Base-by-base conservation (phyloP, 2,888 invertebrate species). In the Anagyrus pseudococci region DNA sequence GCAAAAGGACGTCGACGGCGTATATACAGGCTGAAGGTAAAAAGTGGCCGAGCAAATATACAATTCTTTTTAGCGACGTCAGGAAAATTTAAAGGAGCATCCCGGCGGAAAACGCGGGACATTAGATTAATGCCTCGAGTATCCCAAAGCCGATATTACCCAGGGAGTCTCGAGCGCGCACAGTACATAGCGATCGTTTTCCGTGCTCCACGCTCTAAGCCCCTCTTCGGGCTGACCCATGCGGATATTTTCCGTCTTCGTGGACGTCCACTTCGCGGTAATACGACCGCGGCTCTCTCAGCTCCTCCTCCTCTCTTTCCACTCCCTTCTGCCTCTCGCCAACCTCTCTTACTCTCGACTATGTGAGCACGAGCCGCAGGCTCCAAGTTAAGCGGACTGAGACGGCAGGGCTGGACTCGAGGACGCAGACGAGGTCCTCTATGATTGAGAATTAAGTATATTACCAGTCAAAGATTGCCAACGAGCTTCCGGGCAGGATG, bases 221-320 rank as follows among this genome's bases (percentile, higher is more conserved):
- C 73, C 72, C 79, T 79, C 77, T 62, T 75, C 67, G 77, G n/a
- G 79, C 79, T 80, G 80, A 80, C 80, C 80, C 78, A 78, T 75
- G 78, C 80, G 80, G 79, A 80, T 80, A 78, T 79, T 79, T 78
- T 77, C 68, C 40, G 26, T 72, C 43, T 22, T 23, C 41, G 50
- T 19, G 43, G 46, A 53, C 25, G 48, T 70, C 68, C 67, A 66
- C 65, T 58, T 41, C 37, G 46, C 22, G 43, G 58, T 62, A 62
- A 64, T 67, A 60, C 64, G 57, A 64, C 64, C 63, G n/a, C n/a
- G n/a, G n/a, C n/a, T n/a, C n/a, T n/a, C n/a, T n/a, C n/a, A n/a
- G n/a, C n/a, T n/a, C n/a, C n/a, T n/a, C n/a, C n/a, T n/a, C n/a
- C n/a, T n/a, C n/a, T n/a, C n/a, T n/a, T n/a, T 67, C 49, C 58